Conservation (phyloP, 2,888 invertebrate genomes). For the Aethes cnicana region DNA sequence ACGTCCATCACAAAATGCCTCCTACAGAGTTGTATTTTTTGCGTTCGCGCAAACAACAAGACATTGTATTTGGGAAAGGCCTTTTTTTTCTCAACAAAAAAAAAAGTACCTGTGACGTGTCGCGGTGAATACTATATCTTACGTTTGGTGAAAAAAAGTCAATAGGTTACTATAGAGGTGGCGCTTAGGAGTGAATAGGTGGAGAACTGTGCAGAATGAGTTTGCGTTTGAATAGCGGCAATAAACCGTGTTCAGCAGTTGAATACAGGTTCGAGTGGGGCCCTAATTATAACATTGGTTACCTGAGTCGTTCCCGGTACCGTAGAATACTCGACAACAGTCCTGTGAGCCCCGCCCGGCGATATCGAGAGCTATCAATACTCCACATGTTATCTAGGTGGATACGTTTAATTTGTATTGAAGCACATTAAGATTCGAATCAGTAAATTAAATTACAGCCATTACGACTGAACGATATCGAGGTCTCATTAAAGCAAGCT, state of each 20-base stretch:
- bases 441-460: slow-evolving; percentile 26
- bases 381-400: slow-evolving; percentile 27
- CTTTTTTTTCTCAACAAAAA: slow-evolving; percentile 43
- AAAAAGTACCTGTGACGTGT: slow-evolving; percentile 61
- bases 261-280: slow-evolving; percentile 54
- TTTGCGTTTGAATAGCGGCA: slow-evolving; percentile 47
- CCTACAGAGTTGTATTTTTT: slow-evolving; percentile 24
- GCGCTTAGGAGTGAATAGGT: slow-evolving; percentile 67
- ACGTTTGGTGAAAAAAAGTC: slow-evolving; percentile 58
- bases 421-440: slow-evolving; percentile 30
- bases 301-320: slow-evolving; percentile 47
- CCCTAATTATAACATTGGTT: slow-evolving; percentile 43
- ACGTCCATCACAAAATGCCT: slow-evolving; percentile 24
- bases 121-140: slow-evolving; percentile 64
- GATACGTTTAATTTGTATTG: slow-evolving; percentile 31
- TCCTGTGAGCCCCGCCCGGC: slow-evolving; percentile 32
- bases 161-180: slow-evolving; percentile 55
- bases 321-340: slow-evolving; percentile 31
- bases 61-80: slow-evolving; percentile 58
- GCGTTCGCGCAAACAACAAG: slow-evolving; percentile 30
- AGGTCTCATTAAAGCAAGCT: slow-evolving; percentile 21
- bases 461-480: slow-evolving; percentile 26
- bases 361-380: slow-evolving; percentile 26
- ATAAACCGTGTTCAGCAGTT: slow-evolving; percentile 44
- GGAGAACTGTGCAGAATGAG: slow-evolving; percentile 40